Conservation (phyloP, 2,888 invertebrate genomes). For the Caenorhabditis imperialis region DNA sequence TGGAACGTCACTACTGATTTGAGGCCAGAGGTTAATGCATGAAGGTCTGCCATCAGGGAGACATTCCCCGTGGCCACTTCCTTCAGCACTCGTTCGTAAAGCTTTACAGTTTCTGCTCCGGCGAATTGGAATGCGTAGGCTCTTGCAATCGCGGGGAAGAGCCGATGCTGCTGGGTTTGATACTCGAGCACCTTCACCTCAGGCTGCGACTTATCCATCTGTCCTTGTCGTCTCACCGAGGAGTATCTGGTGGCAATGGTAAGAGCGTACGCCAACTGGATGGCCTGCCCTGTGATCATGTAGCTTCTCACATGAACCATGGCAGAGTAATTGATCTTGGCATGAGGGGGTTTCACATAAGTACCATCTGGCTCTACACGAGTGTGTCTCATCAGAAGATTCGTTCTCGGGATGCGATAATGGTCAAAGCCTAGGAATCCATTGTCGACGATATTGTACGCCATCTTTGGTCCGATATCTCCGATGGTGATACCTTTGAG, state of each 20-base stretch:
- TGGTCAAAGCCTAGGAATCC: slow-evolving; percentile 91
- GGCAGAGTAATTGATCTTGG: slow-evolving; percentile 89
- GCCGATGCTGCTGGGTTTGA: too few relatives aligned
- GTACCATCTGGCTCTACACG: slow-evolving; percentile 84
- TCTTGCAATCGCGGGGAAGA: too few relatives aligned
- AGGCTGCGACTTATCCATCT: slow-evolving; percentile 87
- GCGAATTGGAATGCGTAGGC: slow-evolving; percentile 79
- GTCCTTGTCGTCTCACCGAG: slow-evolving; percentile 90
- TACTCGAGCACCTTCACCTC: slow-evolving; percentile 83
- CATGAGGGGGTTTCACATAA: slow-evolving; percentile 87
- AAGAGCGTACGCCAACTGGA: slow-evolving; percentile 87
- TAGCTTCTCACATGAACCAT: slow-evolving; percentile 83
- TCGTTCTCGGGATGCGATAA: slow-evolving; percentile 88
- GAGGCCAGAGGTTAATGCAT: slow-evolving; percentile 91
- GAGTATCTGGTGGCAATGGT: slow-evolving; percentile 93
- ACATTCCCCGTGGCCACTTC: slow-evolving; percentile 51
- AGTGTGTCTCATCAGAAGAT: slow-evolving; percentile 94
- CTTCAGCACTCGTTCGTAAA: slow-evolving; percentile 51
- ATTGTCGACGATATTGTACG: slow-evolving; percentile 92
- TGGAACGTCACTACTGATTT: slow-evolving; percentile 89
- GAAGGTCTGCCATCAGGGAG: slow-evolving; percentile 83
- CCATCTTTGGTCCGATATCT: slow-evolving; percentile 94
- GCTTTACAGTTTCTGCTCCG: slow-evolving; percentile 65
- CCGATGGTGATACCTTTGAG: slow-evolving; percentile 87
- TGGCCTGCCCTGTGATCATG: slow-evolving; percentile 79